Base-by-base conservation (phyloP, 2,888 invertebrate species). In the Caenorhabditis macrosperma region DNA sequence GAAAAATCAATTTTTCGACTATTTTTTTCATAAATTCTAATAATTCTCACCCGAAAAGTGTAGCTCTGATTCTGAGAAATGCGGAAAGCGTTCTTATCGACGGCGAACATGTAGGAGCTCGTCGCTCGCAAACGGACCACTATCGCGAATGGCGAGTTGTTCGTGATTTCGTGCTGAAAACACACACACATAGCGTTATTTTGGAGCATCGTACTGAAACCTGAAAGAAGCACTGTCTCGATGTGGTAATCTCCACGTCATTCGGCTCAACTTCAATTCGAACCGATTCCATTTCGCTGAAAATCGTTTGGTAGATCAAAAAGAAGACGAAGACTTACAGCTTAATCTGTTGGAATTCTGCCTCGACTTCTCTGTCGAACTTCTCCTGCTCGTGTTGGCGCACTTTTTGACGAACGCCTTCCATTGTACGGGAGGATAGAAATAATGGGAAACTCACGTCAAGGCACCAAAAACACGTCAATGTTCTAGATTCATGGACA, bases 221-320 rank as follows among this genome's bases (percentile, higher is more conserved):
- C 54, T 61, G 46, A 54, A 55, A 71, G 33, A 35, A 71, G 12
- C 54, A 44, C 0, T 57, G 41, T 1, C 22, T 38, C 10, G 22
- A 17, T 10, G 64, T 57, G n/a, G 38, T 57, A 20, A 72, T 63
- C 24, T 72, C 63, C 17, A 72, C 50, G 35, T 72, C 72, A 20
- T 38, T 57, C 0, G 72, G 72, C 38, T 64, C 63, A 0, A 50
- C 57, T 1, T 26, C 46, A 0, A 72, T 26, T n/a, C 12, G 5
- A 22, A 72, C 64, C 6, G n/a, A n/a, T 20, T 30, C 54, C 20
- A 57, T 48, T 41, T 72, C 72, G 26, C 72, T 72, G 57, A 9
- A 69, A 17, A n/a, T 2, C 46, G 6, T 10, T 4, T 17, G 1
- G 24, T 1, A 17, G 4, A 30, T 35, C 20, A 15, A 2, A 15